phyloP scores from a whole-genome alignment of 1,140 invertebrate species.

The Cotesia glomerata region DNA sequence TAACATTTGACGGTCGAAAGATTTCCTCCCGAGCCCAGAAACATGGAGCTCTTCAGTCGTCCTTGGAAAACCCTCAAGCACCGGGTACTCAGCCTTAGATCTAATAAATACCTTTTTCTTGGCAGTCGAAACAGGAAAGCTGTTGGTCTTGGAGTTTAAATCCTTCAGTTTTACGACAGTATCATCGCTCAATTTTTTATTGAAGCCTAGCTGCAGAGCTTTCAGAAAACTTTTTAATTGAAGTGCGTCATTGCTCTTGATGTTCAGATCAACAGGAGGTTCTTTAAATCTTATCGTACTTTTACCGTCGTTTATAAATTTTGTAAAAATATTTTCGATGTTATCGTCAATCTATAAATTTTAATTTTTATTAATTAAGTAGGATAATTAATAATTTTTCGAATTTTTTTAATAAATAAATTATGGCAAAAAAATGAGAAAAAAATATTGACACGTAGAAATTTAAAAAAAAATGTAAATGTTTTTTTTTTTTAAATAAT shows the following conservation, averaged over 20 bases:
- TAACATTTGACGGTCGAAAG: constrained; percentile 73
- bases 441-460: no score
- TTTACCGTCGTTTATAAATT: constrained; percentile 76
- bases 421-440: no score
- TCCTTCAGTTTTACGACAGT: constrained; percentile 32
- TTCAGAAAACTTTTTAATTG: constrained; percentile 74
- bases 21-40: constrained; percentile 66
- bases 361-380: constrained; percentile 9
- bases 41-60: constrained; percentile 68
- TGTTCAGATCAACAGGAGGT: constrained; percentile 73
- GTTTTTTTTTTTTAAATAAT: no score
- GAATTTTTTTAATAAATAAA: no score
- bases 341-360: constrained; percentile 64
- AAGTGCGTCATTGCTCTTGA: constrained; percentile 68
- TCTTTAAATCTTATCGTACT: constrained; percentile 73
- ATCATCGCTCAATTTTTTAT: constrained; percentile 65
- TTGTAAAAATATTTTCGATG: constrained; percentile 71
- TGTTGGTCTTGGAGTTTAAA: no score
- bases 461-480: no score
- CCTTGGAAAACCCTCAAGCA: constrained; percentile 71
- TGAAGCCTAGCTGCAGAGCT: constrained; percentile 68
- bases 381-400: no score
- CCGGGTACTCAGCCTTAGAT: constrained; percentile 70
- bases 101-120: constrained; percentile 69
- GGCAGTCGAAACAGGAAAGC: constrained; percentile 54